Conservation (phyloP, 2,797 vertebrate species). For the Manis pentadactyla region DNA sequence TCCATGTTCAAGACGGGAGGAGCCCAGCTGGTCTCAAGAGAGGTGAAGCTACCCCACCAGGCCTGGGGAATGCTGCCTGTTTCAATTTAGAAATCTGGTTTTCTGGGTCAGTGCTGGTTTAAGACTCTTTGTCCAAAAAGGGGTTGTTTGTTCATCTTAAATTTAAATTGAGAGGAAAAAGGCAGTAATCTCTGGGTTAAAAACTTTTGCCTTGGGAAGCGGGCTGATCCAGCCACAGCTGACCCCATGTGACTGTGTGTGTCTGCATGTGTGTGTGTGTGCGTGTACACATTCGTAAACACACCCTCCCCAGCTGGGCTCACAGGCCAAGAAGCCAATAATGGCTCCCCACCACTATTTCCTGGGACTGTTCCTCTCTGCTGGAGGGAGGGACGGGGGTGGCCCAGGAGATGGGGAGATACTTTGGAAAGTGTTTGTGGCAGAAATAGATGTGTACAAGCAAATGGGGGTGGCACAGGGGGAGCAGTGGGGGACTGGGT, state of each 20-base stretch:
- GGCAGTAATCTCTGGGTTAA: neutral
- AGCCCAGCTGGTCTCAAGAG: neutral
- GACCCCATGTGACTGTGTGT: neutral
- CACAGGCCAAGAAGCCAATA: neutral
- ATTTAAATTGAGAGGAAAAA: neutral
- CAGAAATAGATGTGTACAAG: neutral
- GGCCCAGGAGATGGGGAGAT: neutral
- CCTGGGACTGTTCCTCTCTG: neutral
- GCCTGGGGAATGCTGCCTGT: neutral
- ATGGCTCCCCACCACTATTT: neutral
- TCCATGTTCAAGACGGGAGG: neutral
- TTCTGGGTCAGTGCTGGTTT: neutral
- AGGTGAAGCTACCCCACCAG: fast-evolving
- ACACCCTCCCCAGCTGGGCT: neutral
- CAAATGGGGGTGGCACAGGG: neutral
- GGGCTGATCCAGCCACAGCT: neutral
- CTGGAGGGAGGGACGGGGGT: neutral
- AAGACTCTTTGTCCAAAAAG: neutral
- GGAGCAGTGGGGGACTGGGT: neutral
- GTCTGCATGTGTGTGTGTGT: neutral
- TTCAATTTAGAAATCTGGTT: neutral
- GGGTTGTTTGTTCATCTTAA: neutral
- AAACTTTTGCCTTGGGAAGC: neutral
- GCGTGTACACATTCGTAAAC: fast-evolving
- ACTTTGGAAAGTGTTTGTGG: neutral